These are phyloP conservation scores for Halocaridina rubra DNA, from an alignment of 2,888 invertebrate species.

Conservation along the genomic window DNA sequence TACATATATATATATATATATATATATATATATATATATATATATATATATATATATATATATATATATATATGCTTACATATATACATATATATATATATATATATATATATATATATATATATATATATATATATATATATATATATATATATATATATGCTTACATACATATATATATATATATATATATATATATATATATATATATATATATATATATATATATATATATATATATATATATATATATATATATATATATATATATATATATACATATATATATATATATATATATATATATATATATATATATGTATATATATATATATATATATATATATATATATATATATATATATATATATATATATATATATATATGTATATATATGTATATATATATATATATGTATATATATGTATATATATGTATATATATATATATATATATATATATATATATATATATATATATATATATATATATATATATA, in stretches of 20 bases:
- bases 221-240: background rate
- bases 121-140: background rate
- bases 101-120: background rate
- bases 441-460: background rate
- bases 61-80: background rate
- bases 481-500: background rate
- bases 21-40: background rate
- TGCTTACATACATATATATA: background rate
- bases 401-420: background rate
- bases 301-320: background rate
- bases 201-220: background rate
- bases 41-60: background rate
- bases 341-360: background rate
- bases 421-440: background rate
- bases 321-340: background rate
- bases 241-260: background rate
- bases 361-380: background rate
- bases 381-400: background rate
- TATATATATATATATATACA: background rate
- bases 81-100: background rate
- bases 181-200: background rate
- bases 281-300: background rate
- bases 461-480: background rate
- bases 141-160: background rate
- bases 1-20: background rate